Conservation (phyloP, 2,888 invertebrate species). For the Lysandra coridon region DNA sequence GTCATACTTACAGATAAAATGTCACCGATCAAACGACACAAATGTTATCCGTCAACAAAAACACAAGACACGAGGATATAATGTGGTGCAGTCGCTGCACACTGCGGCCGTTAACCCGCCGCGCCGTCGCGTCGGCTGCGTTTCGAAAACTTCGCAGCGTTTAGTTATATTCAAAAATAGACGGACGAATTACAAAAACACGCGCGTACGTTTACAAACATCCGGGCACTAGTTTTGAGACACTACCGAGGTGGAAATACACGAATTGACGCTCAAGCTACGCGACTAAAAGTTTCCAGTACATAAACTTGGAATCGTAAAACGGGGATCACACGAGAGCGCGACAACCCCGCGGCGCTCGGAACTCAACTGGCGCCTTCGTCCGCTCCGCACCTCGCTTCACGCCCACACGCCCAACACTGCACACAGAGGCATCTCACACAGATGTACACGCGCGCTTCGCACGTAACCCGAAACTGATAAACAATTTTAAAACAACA, state of each 20-base stretch:
- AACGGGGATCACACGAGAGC: constrained; percentile 59
- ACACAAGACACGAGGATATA: constrained; percentile 65
- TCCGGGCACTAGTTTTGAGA: constrained; percentile 43
- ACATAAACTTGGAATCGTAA: constrained; percentile 76
- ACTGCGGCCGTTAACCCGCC: constrained; percentile 77
- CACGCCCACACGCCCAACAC: constrained; percentile 59
- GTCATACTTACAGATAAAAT: constrained; percentile 80
- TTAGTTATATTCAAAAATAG: constrained; percentile 80
- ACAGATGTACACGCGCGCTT: constrained; percentile 44
- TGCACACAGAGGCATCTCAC: constrained; percentile 40
- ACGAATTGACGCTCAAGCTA: constrained; percentile 51
- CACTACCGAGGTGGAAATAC: constrained; percentile 53
- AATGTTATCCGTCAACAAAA: constrained; percentile 75
- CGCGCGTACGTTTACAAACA: constrained; percentile 56
- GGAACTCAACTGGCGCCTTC: constrained; percentile 68
- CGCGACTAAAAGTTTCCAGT: constrained; percentile 78
- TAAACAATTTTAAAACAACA: constrained; percentile 74
- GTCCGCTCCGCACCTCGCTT: constrained; percentile 60
- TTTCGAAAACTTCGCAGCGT: constrained; percentile 78
- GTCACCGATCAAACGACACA: constrained; percentile 70
- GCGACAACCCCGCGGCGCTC: constrained; percentile 71
- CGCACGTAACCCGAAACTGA: constrained; percentile 59
- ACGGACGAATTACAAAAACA: constrained; percentile 63
- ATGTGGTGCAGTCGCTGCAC: constrained; percentile 72
- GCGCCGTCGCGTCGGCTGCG: constrained; percentile 56